Percentiles rank a stretch among this genome's conserved stretches.
Conservation (phyloP, 2,113 vertebrate species). For the Shinisaurus crocodilurus region DNA sequence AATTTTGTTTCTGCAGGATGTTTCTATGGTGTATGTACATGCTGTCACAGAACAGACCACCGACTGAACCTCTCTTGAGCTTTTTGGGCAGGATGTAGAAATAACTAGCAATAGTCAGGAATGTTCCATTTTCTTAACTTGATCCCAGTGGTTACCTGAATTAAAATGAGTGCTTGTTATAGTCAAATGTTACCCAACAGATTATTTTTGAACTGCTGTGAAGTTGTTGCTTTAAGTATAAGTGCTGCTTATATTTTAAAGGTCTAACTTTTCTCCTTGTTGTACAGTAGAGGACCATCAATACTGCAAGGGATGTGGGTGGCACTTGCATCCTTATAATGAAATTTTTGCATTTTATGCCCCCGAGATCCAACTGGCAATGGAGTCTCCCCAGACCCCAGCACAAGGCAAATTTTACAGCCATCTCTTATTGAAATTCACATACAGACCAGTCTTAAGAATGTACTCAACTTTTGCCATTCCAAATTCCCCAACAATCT, state of each 20-base stretch:
- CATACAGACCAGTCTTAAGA: neutral
- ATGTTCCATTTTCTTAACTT: neutral
- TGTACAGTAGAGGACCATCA: neutral
- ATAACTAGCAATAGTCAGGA: neutral
- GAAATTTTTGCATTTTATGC: neutral
- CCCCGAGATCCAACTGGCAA: neutral
- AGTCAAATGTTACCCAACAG: neutral
- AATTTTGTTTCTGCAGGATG: neutral
- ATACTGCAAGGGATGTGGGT: neutral
- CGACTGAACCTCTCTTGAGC: neutral
- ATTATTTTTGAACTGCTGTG: neutral
- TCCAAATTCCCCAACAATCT: neutral
- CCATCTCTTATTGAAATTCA: neutral
- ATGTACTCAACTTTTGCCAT: neutral
- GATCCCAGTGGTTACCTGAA: neutral
- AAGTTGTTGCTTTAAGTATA: neutral
- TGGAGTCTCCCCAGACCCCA: neutral
- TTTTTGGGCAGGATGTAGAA: neutral
- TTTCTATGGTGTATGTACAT: neutral
- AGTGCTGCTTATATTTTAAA: neutral
- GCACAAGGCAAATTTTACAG: neutral
- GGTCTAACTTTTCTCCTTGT: neutral
- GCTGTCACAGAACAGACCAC: neutral
- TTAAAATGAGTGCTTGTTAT: slow-evolving; percentile 1
- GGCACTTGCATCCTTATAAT: neutral